phyloP scores from a whole-genome alignment of 2,113 vertebrate species.

The Rhinolophus sinicus region DNA sequence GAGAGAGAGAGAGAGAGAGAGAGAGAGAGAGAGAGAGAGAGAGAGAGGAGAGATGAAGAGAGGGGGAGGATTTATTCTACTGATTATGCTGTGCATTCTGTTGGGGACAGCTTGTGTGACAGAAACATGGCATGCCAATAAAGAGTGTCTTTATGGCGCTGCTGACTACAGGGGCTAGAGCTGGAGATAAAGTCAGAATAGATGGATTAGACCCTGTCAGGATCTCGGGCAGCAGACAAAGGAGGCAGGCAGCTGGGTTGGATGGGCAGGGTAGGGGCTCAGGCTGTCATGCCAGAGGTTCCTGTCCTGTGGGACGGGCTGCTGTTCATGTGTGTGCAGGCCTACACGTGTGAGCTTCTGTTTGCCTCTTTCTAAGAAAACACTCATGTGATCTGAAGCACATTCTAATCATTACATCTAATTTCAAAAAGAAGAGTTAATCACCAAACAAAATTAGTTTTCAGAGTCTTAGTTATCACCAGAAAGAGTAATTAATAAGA shows the following conservation, averaged over 20 bases:
- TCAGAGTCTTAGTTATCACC: conserved; percentile 71
- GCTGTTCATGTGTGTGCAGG: neutral
- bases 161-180: neutral
- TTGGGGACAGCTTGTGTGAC: conserved; percentile 34
- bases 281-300: accelerated
- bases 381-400: neutral
- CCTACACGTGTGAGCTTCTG: neutral
- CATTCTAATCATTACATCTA: conserved; percentile 61
- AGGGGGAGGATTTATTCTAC: neutral
- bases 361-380: conserved; percentile 65
- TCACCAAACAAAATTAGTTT: conserved; percentile 73
- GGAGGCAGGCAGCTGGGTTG: neutral
- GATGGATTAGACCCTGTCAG: conserved; percentile 3
- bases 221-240: neutral
- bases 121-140: neutral
- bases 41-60: neutral
- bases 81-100: neutral
- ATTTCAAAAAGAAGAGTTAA: conserved; percentile 65
- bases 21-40: neutral
- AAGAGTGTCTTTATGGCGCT: neutral
- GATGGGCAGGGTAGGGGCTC: neutral
- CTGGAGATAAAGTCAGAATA: neutral
- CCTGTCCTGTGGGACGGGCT: neutral
- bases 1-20: neutral
- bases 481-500: conserved; percentile 75